These are phyloP conservation scores for Prionace glauca DNA, from an alignment of 2,797 vertebrate species.

Conservation along the genomic window DNA sequence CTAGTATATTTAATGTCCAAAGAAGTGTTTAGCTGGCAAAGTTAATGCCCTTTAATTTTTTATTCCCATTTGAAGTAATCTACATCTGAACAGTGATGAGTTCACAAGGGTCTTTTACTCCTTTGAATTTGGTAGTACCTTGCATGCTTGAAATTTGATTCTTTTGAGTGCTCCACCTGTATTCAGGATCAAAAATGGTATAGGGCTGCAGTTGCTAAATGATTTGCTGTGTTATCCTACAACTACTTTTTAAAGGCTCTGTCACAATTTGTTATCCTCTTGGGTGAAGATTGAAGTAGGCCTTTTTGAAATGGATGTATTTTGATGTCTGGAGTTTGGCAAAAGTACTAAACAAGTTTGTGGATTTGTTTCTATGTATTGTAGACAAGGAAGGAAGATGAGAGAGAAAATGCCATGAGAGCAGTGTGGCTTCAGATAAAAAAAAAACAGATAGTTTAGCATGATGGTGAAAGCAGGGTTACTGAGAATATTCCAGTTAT, in stretches of 20 bases:
- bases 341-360: not conserved
- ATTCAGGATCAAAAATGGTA: not conserved
- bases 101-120: not conserved
- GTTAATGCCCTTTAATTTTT: not conserved
- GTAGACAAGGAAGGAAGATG: not conserved
- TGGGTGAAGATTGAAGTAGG: not conserved
- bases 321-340: not conserved
- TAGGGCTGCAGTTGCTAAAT: too few species aligned
- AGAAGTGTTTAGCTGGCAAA: not conserved
- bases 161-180: not conserved
- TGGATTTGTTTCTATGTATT: not conserved
- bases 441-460: not conserved
- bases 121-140: not conserved
- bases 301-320: not conserved
- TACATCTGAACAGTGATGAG: not conserved
- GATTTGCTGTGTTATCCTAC: too few species aligned
- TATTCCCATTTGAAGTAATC: not conserved
- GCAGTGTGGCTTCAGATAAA: not conserved
- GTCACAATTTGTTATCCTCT: not conserved
- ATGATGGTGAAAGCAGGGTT: not conserved
- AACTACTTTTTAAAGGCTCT: not conserved
- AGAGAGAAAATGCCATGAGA: not conserved
- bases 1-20: not conserved
- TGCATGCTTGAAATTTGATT: not conserved
- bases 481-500: not conserved